Evolutionary conservation across 2,888 invertebrate species (phyloP).

Genomic region (Asteroscopus sphinx): DNA sequence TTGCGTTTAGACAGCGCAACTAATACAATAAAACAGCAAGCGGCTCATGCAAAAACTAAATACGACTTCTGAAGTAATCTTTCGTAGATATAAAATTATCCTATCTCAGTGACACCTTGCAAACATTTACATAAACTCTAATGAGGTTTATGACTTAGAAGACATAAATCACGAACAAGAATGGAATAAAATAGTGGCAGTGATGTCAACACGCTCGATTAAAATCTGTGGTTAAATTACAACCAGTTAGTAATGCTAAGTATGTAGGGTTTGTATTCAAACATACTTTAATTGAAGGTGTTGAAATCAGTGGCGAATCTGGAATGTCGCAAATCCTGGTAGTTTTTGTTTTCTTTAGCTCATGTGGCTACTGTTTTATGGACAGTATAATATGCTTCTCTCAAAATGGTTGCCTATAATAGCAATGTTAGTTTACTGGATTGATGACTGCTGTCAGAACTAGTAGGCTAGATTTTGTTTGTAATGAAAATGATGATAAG

Average conservation of each 20-base stretch:
- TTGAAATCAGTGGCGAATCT: background rate
- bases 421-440: background rate
- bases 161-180: slow-evolving; percentile 27
- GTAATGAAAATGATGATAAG: too few species aligned
- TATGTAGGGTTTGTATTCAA: slow-evolving; percentile 6
- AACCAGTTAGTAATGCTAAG: slow-evolving; percentile 3
- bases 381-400: background rate
- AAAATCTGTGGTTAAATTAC: slow-evolving; percentile 16
- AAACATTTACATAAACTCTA: slow-evolving; percentile 26
- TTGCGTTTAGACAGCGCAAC: background rate
- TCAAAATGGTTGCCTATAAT: background rate
- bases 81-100: slow-evolving; percentile 29
- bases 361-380: background rate
- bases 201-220: slow-evolving; percentile 37
- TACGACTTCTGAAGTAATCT: slow-evolving; percentile 7
- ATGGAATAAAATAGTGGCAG: slow-evolving; percentile 19
- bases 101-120: slow-evolving; percentile 29
- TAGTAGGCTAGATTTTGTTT: too few species aligned
- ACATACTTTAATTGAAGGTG: slow-evolving; percentile 18
- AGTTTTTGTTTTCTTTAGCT: background rate
- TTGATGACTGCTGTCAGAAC: too few species aligned
- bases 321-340: background rate
- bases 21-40: slow-evolving; percentile 10
- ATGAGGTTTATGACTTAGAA: slow-evolving; percentile 42
- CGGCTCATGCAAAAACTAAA: background rate